Conservation (phyloP, 1,140 invertebrate species). For the Battus philenor region DNA sequence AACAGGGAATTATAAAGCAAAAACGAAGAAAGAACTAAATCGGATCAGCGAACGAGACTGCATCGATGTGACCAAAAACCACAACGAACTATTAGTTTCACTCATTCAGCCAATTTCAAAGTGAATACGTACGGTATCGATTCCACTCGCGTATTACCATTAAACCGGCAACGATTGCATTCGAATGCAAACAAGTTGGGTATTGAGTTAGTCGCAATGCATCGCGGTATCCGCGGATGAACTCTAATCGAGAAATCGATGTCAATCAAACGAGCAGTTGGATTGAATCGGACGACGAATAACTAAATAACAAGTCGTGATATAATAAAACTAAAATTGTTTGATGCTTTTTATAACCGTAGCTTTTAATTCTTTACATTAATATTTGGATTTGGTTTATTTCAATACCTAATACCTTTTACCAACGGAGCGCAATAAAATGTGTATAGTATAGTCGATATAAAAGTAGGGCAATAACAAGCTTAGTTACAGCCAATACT, state of each 20-base stretch:
- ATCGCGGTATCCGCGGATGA: constrained; percentile 24
- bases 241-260: constrained; percentile 32
- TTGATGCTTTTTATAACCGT: no score
- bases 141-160: constrained; percentile 35
- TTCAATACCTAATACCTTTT: no score
- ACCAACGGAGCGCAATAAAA: no score
- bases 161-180: constrained; percentile 36
- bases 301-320: constrained; percentile 18
- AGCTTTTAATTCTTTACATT: no score
- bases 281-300: constrained; percentile 30
- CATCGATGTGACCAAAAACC: constrained; percentile 7
- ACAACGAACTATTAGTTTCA: constrained; percentile 13
- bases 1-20: neutral
- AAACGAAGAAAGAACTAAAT: neutral
- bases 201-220: constrained; percentile 39
- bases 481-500: neutral
- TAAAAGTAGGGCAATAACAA: no score
- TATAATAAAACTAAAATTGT: no score
- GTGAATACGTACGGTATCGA: constrained; percentile 18
- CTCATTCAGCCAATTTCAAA: constrained; percentile 16
- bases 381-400: no score
- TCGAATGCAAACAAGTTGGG: constrained; percentile 46
- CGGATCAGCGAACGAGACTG: neutral
- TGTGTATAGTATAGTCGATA: no score
- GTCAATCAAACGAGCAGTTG: constrained; percentile 40